These are phyloP conservation scores for Clarias fuscus DNA, from an alignment of 2,797 vertebrate species.

Conservation along the genomic window DNA sequence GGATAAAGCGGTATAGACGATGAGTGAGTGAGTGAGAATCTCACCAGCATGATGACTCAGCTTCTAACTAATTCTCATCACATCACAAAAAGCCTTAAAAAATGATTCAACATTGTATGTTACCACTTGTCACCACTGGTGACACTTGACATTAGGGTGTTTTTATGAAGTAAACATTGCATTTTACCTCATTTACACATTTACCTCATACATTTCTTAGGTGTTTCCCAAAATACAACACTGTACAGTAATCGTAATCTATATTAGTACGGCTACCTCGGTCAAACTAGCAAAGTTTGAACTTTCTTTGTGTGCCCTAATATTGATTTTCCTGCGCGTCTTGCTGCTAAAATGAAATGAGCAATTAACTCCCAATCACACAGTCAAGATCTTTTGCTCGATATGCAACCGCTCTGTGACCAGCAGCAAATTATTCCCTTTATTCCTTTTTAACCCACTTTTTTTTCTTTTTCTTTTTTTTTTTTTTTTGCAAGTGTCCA, in stretches of 20 bases:
- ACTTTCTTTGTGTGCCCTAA: constrained; percentile 18
- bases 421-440: constrained; percentile 1
- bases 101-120: not conserved
- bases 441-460: not conserved
- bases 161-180: not conserved
- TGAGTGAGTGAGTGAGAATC: not conserved
- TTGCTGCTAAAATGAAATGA: constrained; percentile 1
- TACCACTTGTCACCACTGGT: not conserved
- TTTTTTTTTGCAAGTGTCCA: not conserved
- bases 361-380: constrained; percentile 18
- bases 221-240: not conserved
- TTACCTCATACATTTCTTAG: not conserved
- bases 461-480: not conserved
- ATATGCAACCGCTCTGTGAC: not conserved
- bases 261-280: not conserved
- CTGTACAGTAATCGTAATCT: not conserved
- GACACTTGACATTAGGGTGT: not conserved
- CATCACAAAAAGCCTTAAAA: too few relatives aligned
- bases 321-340: not conserved
- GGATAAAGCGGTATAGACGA: too few relatives aligned
- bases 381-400: constrained; percentile 1
- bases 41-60: too few relatives aligned
- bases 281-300: not conserved
- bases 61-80: too few relatives aligned
- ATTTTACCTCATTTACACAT: not conserved